A percentile compares a stretch with the other conserved stretches of the same genome.
Conservation (phyloP, 2,888 invertebrate genomes). For the Apamea monoglypha region DNA sequence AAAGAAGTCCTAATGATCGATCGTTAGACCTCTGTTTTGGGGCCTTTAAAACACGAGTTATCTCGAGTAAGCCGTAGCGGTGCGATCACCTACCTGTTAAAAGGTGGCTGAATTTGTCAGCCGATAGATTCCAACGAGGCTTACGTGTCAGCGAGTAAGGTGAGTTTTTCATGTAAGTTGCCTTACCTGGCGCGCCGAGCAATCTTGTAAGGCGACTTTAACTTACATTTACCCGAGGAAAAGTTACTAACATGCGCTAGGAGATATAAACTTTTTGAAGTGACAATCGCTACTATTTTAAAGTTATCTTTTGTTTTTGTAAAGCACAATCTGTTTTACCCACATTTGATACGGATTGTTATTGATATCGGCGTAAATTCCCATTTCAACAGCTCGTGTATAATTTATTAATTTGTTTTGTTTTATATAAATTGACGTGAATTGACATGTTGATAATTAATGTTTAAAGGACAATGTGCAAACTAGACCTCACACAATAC, state of each 20-base stretch:
- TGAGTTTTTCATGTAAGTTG: conserved; percentile 66
- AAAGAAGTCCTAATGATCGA: conserved; percentile 90
- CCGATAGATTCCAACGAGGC: conserved; percentile 71
- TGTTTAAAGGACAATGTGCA: conserved; percentile 54
- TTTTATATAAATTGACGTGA: conserved; percentile 41
- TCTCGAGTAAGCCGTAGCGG: conserved; percentile 76
- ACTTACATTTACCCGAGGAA: conserved; percentile 63
- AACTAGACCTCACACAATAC: conserved; percentile 49
- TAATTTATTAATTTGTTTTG: conserved; percentile 54
- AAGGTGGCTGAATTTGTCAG: conserved; percentile 78
- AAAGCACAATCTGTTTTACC: conserved; percentile 13
- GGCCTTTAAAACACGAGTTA: conserved; percentile 85
- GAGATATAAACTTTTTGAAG: conserved; percentile 52
- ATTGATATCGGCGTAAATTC: conserved; percentile 33
- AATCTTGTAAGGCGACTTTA: conserved; percentile 55
- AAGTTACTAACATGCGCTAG: conserved; percentile 48
- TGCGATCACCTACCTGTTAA: conserved; percentile 80
- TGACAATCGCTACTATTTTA: conserved; percentile 11
- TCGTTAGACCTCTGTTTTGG: conserved; percentile 85
- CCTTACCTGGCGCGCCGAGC: conserved; percentile 62
- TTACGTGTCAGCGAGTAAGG: conserved; percentile 68
- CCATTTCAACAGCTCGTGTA: conserved; percentile 24
- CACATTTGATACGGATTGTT: conserved; percentile 31
- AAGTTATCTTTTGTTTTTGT: conserved; percentile 12
- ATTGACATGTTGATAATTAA: conserved; percentile 51